phyloP scores from a whole-genome alignment of 2,113 vertebrate genomes.

The Melanerpes formicivorus region DNA sequence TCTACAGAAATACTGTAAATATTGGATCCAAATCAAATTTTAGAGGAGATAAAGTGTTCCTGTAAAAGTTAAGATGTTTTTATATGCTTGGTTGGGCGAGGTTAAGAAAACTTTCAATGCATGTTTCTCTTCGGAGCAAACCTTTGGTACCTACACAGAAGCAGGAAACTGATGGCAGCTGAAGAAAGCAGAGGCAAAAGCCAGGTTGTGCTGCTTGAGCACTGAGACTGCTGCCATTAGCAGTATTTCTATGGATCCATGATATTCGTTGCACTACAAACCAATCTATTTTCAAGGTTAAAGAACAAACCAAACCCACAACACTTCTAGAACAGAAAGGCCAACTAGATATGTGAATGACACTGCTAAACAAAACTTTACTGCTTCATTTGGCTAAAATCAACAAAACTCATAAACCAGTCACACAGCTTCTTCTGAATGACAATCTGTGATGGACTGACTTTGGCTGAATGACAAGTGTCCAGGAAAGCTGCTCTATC shows the following conservation, averaged over 20 bases:
- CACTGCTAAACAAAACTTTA: not conserved
- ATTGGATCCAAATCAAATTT: not conserved
- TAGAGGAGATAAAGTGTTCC: not conserved
- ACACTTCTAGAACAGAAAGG: not conserved
- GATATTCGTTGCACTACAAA: not conserved
- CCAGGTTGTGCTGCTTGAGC: not conserved
- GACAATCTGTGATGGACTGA: not conserved
- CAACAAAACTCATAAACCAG: constrained; percentile 5
- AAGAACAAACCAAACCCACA: not conserved
- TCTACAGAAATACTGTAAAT: not conserved
- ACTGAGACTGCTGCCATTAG: not conserved
- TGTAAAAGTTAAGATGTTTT: not conserved
- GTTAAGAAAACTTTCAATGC: not conserved
- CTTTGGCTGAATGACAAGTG: too few relatives aligned
- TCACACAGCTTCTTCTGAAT: not conserved
- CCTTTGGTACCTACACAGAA: not conserved
- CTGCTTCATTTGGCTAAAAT: not conserved
- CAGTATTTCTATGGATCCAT: not conserved
- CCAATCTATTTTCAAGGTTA: not conserved
- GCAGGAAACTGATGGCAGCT: not conserved
- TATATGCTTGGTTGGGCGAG: not conserved
- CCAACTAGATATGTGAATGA: not conserved
- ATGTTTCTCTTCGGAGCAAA: not conserved
- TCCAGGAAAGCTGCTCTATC: too few relatives aligned
- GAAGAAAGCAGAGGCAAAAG: not conserved